These are phyloP conservation scores for Dinoponera quadriceps DNA, from an alignment of 1,140 invertebrate genomes.

Conservation along the genomic window DNA sequence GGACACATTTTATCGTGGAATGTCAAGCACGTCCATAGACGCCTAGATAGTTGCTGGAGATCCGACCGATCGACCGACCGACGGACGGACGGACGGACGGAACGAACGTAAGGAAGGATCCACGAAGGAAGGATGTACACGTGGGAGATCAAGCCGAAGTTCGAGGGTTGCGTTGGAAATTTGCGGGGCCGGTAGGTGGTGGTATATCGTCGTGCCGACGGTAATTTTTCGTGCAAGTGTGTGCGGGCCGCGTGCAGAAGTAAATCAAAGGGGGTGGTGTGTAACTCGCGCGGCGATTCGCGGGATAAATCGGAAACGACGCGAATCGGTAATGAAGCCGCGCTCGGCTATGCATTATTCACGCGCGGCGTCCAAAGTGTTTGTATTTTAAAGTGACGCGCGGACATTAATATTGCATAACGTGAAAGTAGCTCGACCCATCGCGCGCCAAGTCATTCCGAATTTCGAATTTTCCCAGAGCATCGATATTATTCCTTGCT, in stretches of 20 bases:
- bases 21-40: constrained; percentile 43
- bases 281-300: constrained; percentile 36
- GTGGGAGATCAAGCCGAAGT: constrained; percentile 41
- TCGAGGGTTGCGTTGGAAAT: constrained; percentile 40
- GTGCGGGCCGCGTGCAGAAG: background rate
- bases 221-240: constrained; percentile 44
- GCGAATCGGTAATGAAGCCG: constrained; percentile 50
- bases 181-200: constrained; percentile 21
- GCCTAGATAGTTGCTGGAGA: constrained; percentile 35
- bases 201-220: background rate
- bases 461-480: constrained; percentile 58
- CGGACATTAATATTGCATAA: constrained; percentile 71
- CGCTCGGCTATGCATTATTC: constrained; percentile 63
- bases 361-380: constrained; percentile 61
- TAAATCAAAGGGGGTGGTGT: background rate
- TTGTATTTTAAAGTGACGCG: constrained; percentile 73
- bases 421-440: constrained; percentile 61
- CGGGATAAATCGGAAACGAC: constrained; percentile 38
- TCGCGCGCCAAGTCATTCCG: constrained; percentile 56
- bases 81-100: too few relatives aligned
- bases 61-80: background rate
- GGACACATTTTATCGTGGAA: constrained; percentile 50
- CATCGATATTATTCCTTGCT: constrained; percentile 65
- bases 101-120: constrained; percentile 5
- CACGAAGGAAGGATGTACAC: constrained; percentile 33